Conservation (phyloP, 2,797 vertebrate species). For the Gephyroberyx darwinii region DNA sequence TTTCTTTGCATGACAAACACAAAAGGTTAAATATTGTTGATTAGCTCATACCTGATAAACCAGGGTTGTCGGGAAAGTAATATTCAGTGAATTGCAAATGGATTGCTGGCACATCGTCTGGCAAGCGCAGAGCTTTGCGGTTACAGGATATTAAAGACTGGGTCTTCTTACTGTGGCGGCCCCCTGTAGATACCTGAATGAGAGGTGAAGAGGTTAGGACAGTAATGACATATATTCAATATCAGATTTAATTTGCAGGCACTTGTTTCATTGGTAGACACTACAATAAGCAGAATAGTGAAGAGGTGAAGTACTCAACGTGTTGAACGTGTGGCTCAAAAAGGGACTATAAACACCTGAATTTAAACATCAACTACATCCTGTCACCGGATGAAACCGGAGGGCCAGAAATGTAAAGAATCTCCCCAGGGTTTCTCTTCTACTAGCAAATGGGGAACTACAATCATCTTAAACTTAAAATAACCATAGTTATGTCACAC, state of each 20-base stretch:
- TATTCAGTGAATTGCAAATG: constrained; percentile 97
- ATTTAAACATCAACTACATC: constrained; percentile 12
- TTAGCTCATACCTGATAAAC: constrained; percentile 84
- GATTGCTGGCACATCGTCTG: constrained; percentile 88
- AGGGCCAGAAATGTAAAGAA: background rate
- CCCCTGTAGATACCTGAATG: constrained; percentile 91
- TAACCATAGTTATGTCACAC: background rate
- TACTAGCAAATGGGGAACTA: constrained; percentile 60
- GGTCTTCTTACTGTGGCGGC: constrained; percentile 91
- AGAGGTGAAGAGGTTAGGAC: constrained; percentile 1
- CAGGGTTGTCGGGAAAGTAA: constrained; percentile 92
- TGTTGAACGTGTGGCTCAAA: background rate
- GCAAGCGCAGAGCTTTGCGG: constrained; percentile 85
- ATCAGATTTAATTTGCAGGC: background rate
- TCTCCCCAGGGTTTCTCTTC: constrained; percentile 18
- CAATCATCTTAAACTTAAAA: constrained; percentile 34
- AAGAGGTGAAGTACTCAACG: background rate
- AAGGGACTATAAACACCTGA: constrained; percentile 16
- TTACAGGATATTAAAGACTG: constrained; percentile 92
- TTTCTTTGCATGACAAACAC: background rate
- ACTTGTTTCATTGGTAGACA: background rate
- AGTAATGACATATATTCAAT: background rate
- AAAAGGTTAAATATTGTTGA: background rate
- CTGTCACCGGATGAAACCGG: constrained; percentile 30
- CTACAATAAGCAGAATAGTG: background rate